Evolutionary conservation across 2,888 invertebrate species (phyloP), one percentile per base, ranked within the genome.

Genomic region (Morpho deidamia): DNA sequence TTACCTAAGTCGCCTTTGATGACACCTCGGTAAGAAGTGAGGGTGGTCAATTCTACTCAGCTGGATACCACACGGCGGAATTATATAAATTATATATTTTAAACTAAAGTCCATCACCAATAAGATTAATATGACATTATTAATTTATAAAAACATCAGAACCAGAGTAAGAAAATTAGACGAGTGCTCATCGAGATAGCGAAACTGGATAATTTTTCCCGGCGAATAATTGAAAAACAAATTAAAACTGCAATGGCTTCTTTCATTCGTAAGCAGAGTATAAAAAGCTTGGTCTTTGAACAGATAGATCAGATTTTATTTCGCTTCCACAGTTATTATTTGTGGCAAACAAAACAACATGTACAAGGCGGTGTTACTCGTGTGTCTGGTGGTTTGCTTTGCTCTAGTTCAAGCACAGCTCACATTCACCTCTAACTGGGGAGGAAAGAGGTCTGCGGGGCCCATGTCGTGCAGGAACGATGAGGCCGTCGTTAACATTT

Each of bases 391-490:
- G 39, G 79, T 76, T 7, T 82, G 76, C 62, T 44, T 80, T 35
- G 75, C 74, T 55, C 46, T 80, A 32, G 66, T 72, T 11, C 74
- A 82, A 1, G 91, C 84, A 0, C 92, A 92, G 66, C 69, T 92
- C 38, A 92, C 91, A 5, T 92, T 92, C 68, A 91, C 91, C 0
- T 91, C 92, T 0, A 87, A 84, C 50, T 92, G 92, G 92, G 88
- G 81, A 0, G 87, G 86, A 1, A 83, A 87, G 59, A 78, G 91
- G 10, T 71, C 77, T 35, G 70, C 69, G 0, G 74, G 67, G 0
- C 67, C 76, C 0, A 61, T 78, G 57, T 69, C 74, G 35, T 87
- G 86, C 63, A 71, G 81, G 39, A 83, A 71, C 39, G 86, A 85
- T 2, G 85, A 87, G 7, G 74, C 79, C 0, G 61, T 85, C 9